Conservation (phyloP, 53 echinoderm and acorn worm species). For the Temnopleurus reevesii region DNA sequence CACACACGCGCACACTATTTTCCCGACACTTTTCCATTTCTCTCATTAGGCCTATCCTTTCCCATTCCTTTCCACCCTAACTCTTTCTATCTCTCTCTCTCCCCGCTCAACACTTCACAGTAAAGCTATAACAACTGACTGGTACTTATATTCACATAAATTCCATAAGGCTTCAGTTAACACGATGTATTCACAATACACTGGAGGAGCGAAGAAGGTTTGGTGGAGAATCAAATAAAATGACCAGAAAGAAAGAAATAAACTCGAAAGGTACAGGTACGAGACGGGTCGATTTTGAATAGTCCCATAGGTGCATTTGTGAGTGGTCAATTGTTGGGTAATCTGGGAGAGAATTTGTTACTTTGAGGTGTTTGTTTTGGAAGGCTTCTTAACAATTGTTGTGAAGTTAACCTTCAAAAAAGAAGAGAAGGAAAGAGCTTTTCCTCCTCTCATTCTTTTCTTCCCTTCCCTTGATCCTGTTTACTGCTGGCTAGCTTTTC, state of each 20-base stretch:
- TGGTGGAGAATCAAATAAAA: neutral
- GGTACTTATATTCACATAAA: constrained; percentile 19
- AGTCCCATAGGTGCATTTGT: neutral
- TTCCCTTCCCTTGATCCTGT: neutral
- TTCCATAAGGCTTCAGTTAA: constrained; percentile 18
- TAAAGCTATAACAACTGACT: constrained; percentile 12
- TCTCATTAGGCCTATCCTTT: neutral
- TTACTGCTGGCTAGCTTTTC: constrained; percentile 13
- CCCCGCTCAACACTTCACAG: neutral
- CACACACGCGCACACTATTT: too few relatives aligned
- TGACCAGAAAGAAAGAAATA: neutral
- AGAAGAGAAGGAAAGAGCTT: constrained; percentile 1
- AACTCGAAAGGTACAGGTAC: neutral
- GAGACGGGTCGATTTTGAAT: neutral
- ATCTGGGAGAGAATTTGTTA: constrained; percentile 38
- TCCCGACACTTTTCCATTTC: neutral
- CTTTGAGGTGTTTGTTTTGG: constrained; percentile 45
- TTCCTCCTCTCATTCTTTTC: neutral
- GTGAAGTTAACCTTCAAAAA: constrained; percentile 47
- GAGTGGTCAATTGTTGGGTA: constrained; percentile 10
- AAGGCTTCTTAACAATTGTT: constrained; percentile 34
- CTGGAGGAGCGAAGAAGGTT: neutral
- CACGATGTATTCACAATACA: neutral
- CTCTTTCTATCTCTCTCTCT: neutral
- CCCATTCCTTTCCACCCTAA: neutral